Conservation (phyloP, 2,888 invertebrate species). For the Plagodis dolabraria region DNA sequence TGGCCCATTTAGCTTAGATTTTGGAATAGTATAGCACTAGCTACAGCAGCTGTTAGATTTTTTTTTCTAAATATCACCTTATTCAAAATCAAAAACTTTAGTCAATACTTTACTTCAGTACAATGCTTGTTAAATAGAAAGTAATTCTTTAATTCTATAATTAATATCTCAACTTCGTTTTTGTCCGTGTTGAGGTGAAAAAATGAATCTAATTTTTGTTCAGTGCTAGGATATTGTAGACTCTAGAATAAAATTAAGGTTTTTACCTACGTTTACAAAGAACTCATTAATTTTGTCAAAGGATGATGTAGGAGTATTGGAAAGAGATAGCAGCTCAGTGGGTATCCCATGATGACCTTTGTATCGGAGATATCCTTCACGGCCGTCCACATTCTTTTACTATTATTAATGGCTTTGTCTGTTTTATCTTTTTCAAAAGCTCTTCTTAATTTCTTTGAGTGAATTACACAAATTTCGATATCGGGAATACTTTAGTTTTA, state of each 20-base stretch:
- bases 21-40: no score
- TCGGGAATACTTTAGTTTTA: slow-evolving; percentile 15
- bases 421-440: slow-evolving; percentile 13
- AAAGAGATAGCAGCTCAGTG: neutral
- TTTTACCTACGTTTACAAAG: slow-evolving; percentile 2
- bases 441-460: slow-evolving; percentile 13
- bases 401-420: slow-evolving; percentile 11
- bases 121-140: no score
- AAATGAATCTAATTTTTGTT: no score
- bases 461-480: slow-evolving; percentile 23
- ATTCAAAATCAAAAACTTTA: no score
- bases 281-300: neutral
- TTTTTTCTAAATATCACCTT: no score
- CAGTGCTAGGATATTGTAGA: no score
- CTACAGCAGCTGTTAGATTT: no score
- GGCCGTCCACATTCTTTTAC: slow-evolving; percentile 14
- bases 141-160: no score
- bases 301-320: neutral
- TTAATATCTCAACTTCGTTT: no score
- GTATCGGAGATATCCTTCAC: slow-evolving; percentile 8
- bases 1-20: no score
- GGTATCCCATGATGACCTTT: neutral
- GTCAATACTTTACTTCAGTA: no score
- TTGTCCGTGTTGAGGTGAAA: no score
- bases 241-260: neutral